Evolutionary conservation across 2,888 invertebrate species (phyloP), one percentile per base, ranked within the genome.

Genomic region (Physocephala rufipes): DNA sequence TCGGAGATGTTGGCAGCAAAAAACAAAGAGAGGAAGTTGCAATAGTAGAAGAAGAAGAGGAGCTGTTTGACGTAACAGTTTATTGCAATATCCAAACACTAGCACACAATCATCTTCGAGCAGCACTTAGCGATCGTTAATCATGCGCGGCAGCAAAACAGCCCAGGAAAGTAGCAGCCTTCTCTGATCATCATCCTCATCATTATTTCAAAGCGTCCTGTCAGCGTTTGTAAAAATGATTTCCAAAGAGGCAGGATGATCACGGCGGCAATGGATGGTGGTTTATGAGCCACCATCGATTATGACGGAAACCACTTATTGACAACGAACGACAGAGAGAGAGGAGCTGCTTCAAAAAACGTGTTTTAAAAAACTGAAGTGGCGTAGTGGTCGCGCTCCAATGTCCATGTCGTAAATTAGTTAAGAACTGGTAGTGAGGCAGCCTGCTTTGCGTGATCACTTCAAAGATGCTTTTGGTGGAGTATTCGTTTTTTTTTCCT

Each of bases 301-400:
- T 76, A 76, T 76, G 74, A 74, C 73, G 74, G 73, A 73, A 73
- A 74, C 72, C 74, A 73, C 74, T 76, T 76, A 73, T 73, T 72
- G 73, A 72, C 73, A 71, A 7, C 64, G 64, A 16, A 15, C n/a
- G 58, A 72, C 73, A 71, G 7, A 49, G 64, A 16, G 3, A 5
- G 58, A 49, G 36, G 28, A 64, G 66, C 21, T 55, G 36, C 49
- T 5, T 24, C 24, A 15, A 43, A 30, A 28, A 47, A 66, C 51
- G 19, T 53, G 53, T 26, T 55, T 30, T 43, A 36, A 55, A 36
- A 55, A 15, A 1, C 21, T 30, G 21, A 43, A 66, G 55, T 66
- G 36, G 53, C 26, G 53, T 19, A 12, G 51, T 19, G 19, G 24
- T n/a, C n/a, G 45, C 16, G 63, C 24, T n/a, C 30, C 19, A 2